Percentiles rank a stretch among this genome's conserved stretches.
These are phyloP conservation scores for Clarias macrocephalus DNA, from an alignment of 2,113 vertebrate species.

Conservation along the genomic window DNA sequence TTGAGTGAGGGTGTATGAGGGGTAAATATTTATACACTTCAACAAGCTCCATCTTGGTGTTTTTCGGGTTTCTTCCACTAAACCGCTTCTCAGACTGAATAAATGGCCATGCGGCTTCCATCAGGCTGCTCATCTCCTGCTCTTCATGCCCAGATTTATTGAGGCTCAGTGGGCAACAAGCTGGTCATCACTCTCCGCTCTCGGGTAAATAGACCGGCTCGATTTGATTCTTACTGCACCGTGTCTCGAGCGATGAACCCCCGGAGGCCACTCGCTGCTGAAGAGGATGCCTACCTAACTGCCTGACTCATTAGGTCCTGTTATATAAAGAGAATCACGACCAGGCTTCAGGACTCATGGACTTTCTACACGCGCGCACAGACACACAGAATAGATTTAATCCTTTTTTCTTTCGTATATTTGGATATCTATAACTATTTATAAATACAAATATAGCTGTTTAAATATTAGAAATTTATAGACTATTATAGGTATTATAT, in stretches of 20 bases:
- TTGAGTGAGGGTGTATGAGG: slow-evolving; percentile 60
- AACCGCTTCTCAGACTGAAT: slow-evolving; percentile 77
- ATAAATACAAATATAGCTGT: too few relatives aligned
- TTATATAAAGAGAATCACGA: slow-evolving; percentile 88
- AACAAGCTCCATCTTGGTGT: slow-evolving; percentile 75
- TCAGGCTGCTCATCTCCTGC: slow-evolving; percentile 87
- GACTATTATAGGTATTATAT: too few relatives aligned
- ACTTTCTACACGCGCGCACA: slow-evolving; percentile 1
- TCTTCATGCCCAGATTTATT: slow-evolving; percentile 95
- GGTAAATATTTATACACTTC: slow-evolving; percentile 15
- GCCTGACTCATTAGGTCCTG: slow-evolving; percentile 86
- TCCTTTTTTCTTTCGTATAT: neutral
- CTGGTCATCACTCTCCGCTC: slow-evolving; percentile 87
- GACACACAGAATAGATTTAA: too few relatives aligned
- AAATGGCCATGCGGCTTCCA: slow-evolving; percentile 59
- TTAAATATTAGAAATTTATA: too few relatives aligned
- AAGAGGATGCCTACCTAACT: slow-evolving; percentile 65
- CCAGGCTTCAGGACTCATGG: slow-evolving; percentile 68
- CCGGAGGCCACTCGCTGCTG: slow-evolving; percentile 24
- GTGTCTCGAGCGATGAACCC: slow-evolving; percentile 14
- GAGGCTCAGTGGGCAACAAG: slow-evolving; percentile 87
- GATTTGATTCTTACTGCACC: slow-evolving; percentile 89
- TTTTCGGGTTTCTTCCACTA: slow-evolving; percentile 66
- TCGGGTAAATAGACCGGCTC: slow-evolving; percentile 87
- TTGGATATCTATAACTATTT: too few relatives aligned